Conservation (phyloP, 2,113 vertebrate species). For the Neolamprologus sp. region DNA sequence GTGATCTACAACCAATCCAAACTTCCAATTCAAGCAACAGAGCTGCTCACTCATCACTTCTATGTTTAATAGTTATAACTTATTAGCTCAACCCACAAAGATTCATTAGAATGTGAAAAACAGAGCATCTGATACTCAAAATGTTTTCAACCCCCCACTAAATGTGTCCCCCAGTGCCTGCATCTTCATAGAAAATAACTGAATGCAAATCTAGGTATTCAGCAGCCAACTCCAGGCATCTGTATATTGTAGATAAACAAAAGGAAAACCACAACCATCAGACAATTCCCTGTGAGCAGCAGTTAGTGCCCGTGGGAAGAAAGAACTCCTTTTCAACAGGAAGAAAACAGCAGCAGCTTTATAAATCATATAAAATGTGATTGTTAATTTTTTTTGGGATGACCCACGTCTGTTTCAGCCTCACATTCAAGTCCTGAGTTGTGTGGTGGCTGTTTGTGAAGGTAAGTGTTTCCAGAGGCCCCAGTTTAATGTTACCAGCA, state of each 20-base stretch:
- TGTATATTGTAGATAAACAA: fast-evolving
- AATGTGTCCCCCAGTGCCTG: background rate
- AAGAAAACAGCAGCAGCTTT: background rate
- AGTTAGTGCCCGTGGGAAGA: fast-evolving
- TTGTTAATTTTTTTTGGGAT: fast-evolving
- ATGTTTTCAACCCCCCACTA: fast-evolving
- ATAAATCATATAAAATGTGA: background rate
- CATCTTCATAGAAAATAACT: background rate
- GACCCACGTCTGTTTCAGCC: background rate
- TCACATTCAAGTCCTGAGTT: fast-evolving
- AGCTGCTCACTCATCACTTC: background rate
- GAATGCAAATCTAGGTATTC: background rate
- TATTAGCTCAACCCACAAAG: background rate
- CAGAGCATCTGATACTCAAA: fast-evolving
- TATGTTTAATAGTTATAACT: fast-evolving
- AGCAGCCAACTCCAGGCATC: fast-evolving
- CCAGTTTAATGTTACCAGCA: background rate
- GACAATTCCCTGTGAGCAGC: background rate
- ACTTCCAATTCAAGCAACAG: background rate
- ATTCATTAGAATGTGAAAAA: background rate
- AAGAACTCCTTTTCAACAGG: fast-evolving
- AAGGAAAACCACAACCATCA: background rate
- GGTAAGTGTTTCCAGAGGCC: background rate
- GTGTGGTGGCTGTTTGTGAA: background rate
- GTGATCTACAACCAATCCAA: fast-evolving